These are phyloP conservation scores for Danio choprae DNA, from an alignment of 2,797 vertebrate genomes.

Conservation along the genomic window DNA sequence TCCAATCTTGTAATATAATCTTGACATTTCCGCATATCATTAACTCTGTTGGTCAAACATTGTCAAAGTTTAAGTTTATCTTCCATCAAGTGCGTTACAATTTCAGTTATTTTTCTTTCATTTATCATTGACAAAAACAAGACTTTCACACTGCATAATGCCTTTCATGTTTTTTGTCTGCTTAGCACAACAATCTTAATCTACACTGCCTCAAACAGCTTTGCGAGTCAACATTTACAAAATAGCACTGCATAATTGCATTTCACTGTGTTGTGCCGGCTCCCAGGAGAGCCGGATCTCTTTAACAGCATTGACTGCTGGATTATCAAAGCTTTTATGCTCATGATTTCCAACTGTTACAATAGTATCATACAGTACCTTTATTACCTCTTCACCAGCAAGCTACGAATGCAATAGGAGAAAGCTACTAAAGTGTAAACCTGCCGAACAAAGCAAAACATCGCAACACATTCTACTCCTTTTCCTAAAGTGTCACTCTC, in stretches of 20 bases:
- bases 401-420: not conserved
- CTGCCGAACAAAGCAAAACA: not conserved
- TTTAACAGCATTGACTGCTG: not conserved
- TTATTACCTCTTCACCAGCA: constrained; percentile 8
- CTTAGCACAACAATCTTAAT: not conserved
- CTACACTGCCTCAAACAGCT: constrained; percentile 1
- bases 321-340: constrained; percentile 18
- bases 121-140: not conserved
- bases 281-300: not conserved
- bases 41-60: not conserved
- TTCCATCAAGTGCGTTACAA: not conserved
- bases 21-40: not conserved
- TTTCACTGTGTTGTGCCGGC: not conserved
- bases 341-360: constrained; percentile 1
- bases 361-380: not conserved
- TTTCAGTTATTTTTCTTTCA: not conserved
- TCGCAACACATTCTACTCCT: not conserved
- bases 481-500: not conserved
- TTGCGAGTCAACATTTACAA: not conserved
- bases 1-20: not conserved
- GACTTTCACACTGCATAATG: not conserved
- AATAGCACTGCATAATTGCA: constrained; percentile 1
- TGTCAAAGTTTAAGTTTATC: not conserved
- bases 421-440: not conserved
- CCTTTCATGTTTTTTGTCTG: not conserved